Base-by-base conservation (phyloP, 2,797 vertebrate genomes). In the Oryzias dopingdopingensis region DNA sequence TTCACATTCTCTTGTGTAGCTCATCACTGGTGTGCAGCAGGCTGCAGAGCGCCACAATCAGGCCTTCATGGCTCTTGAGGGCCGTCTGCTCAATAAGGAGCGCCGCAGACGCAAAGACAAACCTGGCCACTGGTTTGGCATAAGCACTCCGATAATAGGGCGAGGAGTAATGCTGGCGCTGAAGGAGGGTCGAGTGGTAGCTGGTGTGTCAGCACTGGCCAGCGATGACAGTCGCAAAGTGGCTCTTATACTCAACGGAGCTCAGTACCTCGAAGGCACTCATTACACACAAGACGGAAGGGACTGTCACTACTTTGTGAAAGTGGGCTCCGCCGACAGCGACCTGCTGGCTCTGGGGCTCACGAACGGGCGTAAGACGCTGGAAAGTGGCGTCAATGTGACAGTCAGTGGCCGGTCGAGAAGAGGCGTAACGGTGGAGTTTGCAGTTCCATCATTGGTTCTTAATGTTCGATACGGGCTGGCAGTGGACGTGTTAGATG, bases 1-100 rank as follows among this genome's bases (percentile, higher is more conserved):
- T 12, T 50, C 42, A 10, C 17, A 3, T 23, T 51, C 53, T 57
- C 51, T 14, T 51, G 0, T 80, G 49, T 79, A 98, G 96, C 92
- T 98, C 65, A 95, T 99, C 78, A 98, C 96, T 5, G 97, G 96
- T 4, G 94, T 99, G 68, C 96, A 99, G 81, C 96, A 98, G 90
- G 95, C 93, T 0, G 95, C 96, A 0, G 97, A 98, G 84, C 93
- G 97, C 56, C 97, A 98, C 84, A 99, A 95, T 79, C 95, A 96
- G 86, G 96, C 96, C 45, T 99, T 99, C 87, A 93, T 99, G 95
- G 96, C 96, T 29, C 91, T 99, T 17, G 97, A 98, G 81, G 96
- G 96, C 23, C 95, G 95, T 61, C 93, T 95, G 47, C 96, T 99
- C 65, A 91, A 95, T 62, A 99, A 98, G 82, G 92, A 93, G 53